Conservation (phyloP, 2,797 vertebrate genomes). For the Crocidura indochinensis region DNA sequence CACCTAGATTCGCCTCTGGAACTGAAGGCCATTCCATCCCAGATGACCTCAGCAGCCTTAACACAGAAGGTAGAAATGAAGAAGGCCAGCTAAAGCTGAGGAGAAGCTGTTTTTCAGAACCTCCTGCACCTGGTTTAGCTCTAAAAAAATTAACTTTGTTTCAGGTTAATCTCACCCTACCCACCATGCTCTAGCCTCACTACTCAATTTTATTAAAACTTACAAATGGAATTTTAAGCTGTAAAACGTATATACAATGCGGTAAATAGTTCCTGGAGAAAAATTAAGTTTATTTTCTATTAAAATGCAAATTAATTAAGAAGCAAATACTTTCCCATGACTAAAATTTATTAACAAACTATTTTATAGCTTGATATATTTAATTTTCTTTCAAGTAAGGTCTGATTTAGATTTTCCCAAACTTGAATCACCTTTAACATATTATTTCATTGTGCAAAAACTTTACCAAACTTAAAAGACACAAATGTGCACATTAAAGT, state of each 20-base stretch:
- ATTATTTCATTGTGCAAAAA: conserved; percentile 62
- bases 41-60: too few species aligned
- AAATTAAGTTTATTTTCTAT: conserved; percentile 38
- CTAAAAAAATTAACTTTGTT: too few species aligned
- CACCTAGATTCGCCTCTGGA: too few species aligned
- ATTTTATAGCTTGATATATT: conserved; percentile 66
- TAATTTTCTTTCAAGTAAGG: conserved; percentile 58
- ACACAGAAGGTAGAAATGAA: too few species aligned
- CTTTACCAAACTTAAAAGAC: conserved; percentile 72
- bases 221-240: conserved; percentile 15
- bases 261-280: conserved; percentile 43
- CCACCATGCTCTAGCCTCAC: too few species aligned
- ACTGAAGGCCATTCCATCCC: too few species aligned
- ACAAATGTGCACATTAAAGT: conserved; percentile 82
- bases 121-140: too few species aligned
- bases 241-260: conserved; percentile 2
- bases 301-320: not conserved
- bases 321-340: conserved; percentile 59
- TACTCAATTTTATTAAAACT: conserved; percentile 50
- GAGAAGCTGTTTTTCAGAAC: too few species aligned
- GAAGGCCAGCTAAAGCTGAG: too few species aligned
- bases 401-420: conserved; percentile 77
- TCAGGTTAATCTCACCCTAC: too few species aligned
- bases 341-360: conserved; percentile 71
- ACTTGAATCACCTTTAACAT: conserved; percentile 74